Base-by-base conservation (phyloP, 2,797 vertebrate genomes). In the Carcharodon carcharias region DNA sequence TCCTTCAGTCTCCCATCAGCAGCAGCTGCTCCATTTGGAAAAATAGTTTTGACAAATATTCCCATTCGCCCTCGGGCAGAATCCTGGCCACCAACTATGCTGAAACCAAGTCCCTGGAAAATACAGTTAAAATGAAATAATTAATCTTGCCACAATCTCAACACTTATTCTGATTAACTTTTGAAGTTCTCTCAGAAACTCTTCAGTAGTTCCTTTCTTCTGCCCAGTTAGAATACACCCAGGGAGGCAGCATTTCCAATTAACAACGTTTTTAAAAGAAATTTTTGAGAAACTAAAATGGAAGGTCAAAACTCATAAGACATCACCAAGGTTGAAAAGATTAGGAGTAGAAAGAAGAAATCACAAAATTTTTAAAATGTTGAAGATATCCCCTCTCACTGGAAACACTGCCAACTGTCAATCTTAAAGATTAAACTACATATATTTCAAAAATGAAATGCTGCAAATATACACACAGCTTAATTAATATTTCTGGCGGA, bases 21-120 rank as follows among this genome's bases (percentile, higher is more conserved):
- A 31, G 98, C 99, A 0, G 99, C 99, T 54, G 99, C 99, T 97
- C 99, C 99, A 18, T 98, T 99, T 96, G 98, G 98, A 96, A 99
- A 99, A 97, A 99, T 99, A 0, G 99, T 99, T 97, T 99, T 99
- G 96, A 99, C 99, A 96, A 99, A 99, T 97, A 99, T 99, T 23
- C 99, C 99, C 99, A 99, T 99, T 96, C 98, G 98, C 96, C 99
- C 99, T 0, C 99, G 98, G 94, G 99, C 98, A 96, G 99, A 99
- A 98, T 99, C 99, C 96, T 99, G 99, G 50, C 99, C 99, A 91
- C 99, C 99, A 88, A 99, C 99, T 96, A 99, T 99, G 96, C 99
- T 99, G 97, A 99, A 99, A 89, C 99, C 99, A 63, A 99, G 98
- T 71, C 99, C 99, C 99, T 99, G 54, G 0, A 96, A 40, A 93